Base-by-base conservation (phyloP, 1,140 invertebrate genomes). In the Physella acuta region DNA sequence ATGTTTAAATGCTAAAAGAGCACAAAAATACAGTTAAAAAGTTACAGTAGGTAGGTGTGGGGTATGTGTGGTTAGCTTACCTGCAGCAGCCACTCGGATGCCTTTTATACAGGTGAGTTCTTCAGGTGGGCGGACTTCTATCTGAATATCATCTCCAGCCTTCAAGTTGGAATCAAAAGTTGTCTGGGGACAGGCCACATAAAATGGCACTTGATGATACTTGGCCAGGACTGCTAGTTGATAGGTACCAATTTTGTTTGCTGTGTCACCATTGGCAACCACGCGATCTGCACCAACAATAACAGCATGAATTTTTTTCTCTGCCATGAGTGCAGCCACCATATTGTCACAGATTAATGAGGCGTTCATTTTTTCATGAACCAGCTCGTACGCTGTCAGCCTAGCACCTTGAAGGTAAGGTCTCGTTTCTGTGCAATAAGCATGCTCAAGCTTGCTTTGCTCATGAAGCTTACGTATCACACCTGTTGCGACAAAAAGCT, bases 231-330 rank as follows among this genome's bases (percentile, higher is more conserved):
- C 91, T 0, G 97, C 95, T 79, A 99, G 91, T 90, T 92, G 82
- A 30, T 98, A 99, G 26, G 97, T 99, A 73, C 97, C 97, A 82
- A 99, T 97, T 90, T 99, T 99, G 83, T 99, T 99, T 0, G 97
- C 97, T 1, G 97, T 99, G 84, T 99, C 97, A 1, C 97, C 97
- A 87, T 99, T 99, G 1, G 90, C 89, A 20, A 92, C 94, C 33
- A 97, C 93, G 52, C 84, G 71, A 73, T 86, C 82, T 49, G 82
- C 82, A 34, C 84, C 83, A 49, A 83, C 81, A n/a, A 89, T 75
- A 28, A 89, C 84, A 8, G 88, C 88, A 63, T 87, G 81, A 36
- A 90, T 81, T 31, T 81, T 75, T 60, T 84, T 76, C 17, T 88
- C 87, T 77, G 91, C 90, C 92, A 99, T 94, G 17, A 97, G 85